A percentile compares a stretch with the other conserved stretches of the same genome.
Conservation (phyloP, 2,888 invertebrate genomes). For the Athrips mouffetella region DNA sequence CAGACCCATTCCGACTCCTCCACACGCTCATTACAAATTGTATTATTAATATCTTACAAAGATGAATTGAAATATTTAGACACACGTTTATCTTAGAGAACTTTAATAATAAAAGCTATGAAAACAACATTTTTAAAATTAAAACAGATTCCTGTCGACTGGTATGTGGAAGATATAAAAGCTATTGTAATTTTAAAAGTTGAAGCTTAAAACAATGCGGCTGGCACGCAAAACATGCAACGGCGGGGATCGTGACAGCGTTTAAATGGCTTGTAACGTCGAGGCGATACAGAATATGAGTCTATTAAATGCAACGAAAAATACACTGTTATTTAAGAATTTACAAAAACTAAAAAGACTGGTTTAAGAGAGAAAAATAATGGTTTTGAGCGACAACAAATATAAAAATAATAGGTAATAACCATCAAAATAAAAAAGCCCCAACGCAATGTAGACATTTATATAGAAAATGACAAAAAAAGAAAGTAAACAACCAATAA, state of each 20-base stretch:
- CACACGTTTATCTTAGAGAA: background rate
- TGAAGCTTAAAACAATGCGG: constrained; percentile 4
- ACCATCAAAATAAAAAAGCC: no score
- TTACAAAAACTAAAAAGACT: background rate
- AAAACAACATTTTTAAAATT: constrained; percentile 10
- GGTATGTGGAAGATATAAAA: background rate
- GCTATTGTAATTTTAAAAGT: constrained; percentile 1
- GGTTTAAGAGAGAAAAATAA: background rate
- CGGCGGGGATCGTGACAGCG: constrained; percentile 35
- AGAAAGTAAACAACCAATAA: no score
- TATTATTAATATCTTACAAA: background rate
- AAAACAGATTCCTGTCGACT: constrained; percentile 6
- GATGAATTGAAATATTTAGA: constrained; percentile 4
- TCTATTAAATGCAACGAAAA: constrained; percentile 23
- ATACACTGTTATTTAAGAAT: background rate
- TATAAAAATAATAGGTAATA: no score
- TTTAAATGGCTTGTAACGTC: constrained; percentile 42
- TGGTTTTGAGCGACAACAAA: no score
- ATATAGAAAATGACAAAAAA: no score
- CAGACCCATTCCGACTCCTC: background rate
- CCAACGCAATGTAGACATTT: no score
- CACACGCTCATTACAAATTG: background rate
- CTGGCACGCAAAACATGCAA: constrained; percentile 29
- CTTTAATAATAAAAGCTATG: constrained; percentile 8
- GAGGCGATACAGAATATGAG: constrained; percentile 36